Conservation (phyloP, 2,797 vertebrate genomes). For the Tenualosa ilisha region DNA sequence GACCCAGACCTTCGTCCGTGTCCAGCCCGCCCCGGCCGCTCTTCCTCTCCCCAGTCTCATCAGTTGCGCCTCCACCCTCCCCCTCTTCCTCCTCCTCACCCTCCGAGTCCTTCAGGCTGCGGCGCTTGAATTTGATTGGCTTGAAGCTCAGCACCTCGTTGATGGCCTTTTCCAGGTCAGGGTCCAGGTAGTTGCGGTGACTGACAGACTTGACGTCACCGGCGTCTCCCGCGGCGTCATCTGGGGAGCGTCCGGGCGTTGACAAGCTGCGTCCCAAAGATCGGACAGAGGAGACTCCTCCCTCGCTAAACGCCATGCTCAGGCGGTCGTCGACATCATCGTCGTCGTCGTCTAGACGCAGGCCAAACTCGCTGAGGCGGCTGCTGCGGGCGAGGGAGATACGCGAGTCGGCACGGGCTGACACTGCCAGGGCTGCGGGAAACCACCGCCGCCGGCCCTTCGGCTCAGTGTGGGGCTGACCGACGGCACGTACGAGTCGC, state of each 20-base stretch:
- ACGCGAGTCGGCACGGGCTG: constrained; percentile 75
- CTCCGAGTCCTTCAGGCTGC: constrained; percentile 81
- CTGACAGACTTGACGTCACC: constrained; percentile 73
- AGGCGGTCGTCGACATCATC: constrained; percentile 78
- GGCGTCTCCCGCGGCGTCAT: constrained; percentile 57
- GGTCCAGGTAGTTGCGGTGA: constrained; percentile 89
- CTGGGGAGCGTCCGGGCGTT: constrained; percentile 76
- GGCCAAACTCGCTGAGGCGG: constrained; percentile 79
- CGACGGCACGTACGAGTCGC: constrained; percentile 63
- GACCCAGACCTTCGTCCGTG: constrained; percentile 52
- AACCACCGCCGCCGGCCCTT: constrained; percentile 57
- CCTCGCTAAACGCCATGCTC: constrained; percentile 76
- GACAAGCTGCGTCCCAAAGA: constrained; percentile 84
- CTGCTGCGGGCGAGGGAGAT: constrained; percentile 79
- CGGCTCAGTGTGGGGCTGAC: constrained; percentile 61
- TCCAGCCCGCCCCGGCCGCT: constrained; percentile 58
- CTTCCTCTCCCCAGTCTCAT: constrained; percentile 69
- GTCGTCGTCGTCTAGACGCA: constrained; percentile 61
- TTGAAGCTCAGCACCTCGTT: constrained; percentile 93
- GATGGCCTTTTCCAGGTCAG: constrained; percentile 92
- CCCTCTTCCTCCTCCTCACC: constrained; percentile 72
- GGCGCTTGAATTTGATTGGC: constrained; percentile 80
- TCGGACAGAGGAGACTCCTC: constrained; percentile 75
- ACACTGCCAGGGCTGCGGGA: constrained; percentile 69
- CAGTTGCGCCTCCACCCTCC: constrained; percentile 58